A percentile compares a stretch with the other conserved stretches of the same genome.
phyloP scores from a whole-genome alignment of 2,888 invertebrate species.

The Ophion slaviceki region DNA sequence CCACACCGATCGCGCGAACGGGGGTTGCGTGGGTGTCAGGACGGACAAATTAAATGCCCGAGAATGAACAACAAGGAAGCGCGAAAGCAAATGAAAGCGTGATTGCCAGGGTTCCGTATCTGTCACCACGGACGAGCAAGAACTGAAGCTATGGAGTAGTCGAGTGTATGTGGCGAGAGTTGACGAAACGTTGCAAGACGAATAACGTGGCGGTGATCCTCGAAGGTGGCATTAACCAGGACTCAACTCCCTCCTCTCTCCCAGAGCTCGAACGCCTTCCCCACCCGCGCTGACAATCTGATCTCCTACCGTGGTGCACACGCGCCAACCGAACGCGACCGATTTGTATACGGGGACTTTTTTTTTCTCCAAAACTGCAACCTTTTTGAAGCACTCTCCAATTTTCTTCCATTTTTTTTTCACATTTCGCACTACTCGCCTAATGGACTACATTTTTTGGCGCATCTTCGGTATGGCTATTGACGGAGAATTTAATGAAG shows the following conservation, averaged over 20 bases:
- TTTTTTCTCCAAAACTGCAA: neutral
- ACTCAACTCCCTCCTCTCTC: conserved; percentile 60
- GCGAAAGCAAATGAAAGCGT: conserved; percentile 20
- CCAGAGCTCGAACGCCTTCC: conserved; percentile 41
- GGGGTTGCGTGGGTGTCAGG: neutral
- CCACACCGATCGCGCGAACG: neutral
- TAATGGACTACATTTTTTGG: too few species aligned
- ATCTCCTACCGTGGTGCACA: conserved; percentile 37
- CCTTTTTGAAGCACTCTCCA: too few species aligned
- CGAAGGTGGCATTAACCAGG: conserved; percentile 76
- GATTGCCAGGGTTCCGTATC: conserved; percentile 68
- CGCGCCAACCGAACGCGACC: neutral
- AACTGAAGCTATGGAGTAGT: conserved; percentile 72
- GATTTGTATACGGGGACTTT: neutral
- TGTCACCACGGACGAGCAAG: conserved; percentile 75
- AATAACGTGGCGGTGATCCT: conserved; percentile 73
- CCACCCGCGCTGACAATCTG: conserved; percentile 29
- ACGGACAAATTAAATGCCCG: neutral
- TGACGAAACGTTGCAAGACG: conserved; percentile 72
- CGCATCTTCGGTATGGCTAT: too few species aligned
- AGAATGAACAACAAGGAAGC: conserved; percentile 38
- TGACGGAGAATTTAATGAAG: too few species aligned
- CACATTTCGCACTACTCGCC: too few species aligned
- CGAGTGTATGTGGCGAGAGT: conserved; percentile 56
- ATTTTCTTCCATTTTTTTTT: too few species aligned